Percentiles rank a stretch among this genome's conserved stretches.
Evolutionary conservation across 1,140 invertebrate genomes (phyloP).

Genomic region (Trypoxylus dichotomus): DNA sequence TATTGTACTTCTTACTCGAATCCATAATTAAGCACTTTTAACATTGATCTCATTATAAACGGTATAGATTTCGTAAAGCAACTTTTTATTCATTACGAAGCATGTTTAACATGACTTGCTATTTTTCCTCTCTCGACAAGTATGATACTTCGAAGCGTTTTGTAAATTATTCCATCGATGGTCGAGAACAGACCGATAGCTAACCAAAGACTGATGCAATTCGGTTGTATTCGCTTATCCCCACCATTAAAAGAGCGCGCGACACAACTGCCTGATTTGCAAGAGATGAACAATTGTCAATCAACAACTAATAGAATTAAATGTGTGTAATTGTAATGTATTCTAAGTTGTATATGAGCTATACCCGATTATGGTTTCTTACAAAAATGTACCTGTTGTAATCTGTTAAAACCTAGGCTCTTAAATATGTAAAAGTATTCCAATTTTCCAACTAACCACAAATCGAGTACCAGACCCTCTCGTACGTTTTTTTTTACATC

Average conservation of each 20-base stretch:
- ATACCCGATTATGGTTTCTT: no score
- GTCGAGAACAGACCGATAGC: not conserved
- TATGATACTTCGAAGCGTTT: not conserved
- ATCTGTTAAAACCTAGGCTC: no score
- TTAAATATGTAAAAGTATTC: no score
- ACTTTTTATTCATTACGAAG: not conserved
- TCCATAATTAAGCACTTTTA: constrained; percentile 48
- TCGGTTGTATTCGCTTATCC: not conserved
- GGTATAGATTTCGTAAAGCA: not conserved
- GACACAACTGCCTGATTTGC: not conserved
- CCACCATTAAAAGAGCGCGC: not conserved
- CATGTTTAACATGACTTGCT: not conserved
- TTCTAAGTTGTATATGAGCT: no score
- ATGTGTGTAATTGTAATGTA: no score
- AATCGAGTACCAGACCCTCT: no score
- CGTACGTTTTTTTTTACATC: no score
- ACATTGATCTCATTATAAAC: constrained; percentile 9
- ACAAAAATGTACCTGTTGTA: no score
- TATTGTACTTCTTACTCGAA: constrained; percentile 53
- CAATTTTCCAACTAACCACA: no score
- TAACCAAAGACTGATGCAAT: not conserved
- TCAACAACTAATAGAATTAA: no score
- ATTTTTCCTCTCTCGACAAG: not conserved
- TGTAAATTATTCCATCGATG: not conserved
- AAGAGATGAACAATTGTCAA: not conserved